Base-by-base conservation (phyloP, 2,113 vertebrate species). In the Piprites chloris region DNA sequence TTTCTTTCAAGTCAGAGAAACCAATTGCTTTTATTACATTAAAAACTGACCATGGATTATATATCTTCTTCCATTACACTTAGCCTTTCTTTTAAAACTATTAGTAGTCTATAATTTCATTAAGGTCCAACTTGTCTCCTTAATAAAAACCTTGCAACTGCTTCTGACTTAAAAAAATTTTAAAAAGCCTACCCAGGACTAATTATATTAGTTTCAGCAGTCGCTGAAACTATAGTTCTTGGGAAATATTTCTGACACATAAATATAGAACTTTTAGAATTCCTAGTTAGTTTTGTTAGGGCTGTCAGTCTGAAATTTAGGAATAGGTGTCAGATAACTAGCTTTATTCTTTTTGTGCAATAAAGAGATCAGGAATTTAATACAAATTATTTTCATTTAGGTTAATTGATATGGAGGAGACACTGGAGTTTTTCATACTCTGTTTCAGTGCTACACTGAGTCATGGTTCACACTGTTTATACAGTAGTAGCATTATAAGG, bases 1-100 rank as follows among this genome's bases (percentile, higher is more conserved):
- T 79, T 91, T 84, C 93, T 95, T 97, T 97, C 90, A 97, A 97
- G 91, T 93, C 67, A 46, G 58, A 87, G 74, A 80, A 86, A 59
- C 82, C 75, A 79, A 84, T 91, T 95, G 90, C 52, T 95, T 96
- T 94, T 92, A 87, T 81, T 89, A 85, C 66, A 50, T 85, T 90
- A 85, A 85, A 94, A 94, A 86, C 66, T 63, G 90, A 77, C 80
- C 78, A 71, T 58, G 69, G 68, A 86, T 91, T 67, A 37, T 91
- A 46, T 82, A 14, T 62, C 69, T 65, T 93, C 71, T 95, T 82
- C 50, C 47, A 73, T 72, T 95, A 81, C 63, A 44, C 74, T 90
- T 83, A 92, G 44, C 8, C 13, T 94, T 96, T 71, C 66, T 87
- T 91, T 94, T 49, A 69, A 87, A 96, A 61, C 16, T 59, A 81